Base-by-base conservation (phyloP, 1,140 invertebrate species). In the Ceratina japonica region DNA sequence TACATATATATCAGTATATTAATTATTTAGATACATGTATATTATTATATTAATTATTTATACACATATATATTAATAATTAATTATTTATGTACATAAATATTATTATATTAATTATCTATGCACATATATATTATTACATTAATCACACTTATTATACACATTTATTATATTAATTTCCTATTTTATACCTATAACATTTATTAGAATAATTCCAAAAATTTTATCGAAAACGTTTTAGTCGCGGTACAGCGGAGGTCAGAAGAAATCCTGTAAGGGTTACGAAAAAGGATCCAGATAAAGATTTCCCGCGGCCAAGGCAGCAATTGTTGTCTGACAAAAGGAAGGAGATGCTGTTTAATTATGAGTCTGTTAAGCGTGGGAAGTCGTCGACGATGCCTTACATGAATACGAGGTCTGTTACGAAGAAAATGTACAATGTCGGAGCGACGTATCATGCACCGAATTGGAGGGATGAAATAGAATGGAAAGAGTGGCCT, bases 371-470 rank as follows among this genome's bases (percentile, higher is more conserved):
- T 0, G 62, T 58, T 15, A 90, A 87, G 73, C 78, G 80, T 52
- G 69, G 75, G 1, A 89, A 80, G 82, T 74, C 75, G 0, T 75
- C 79, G 1, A 79, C 83, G 0, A 84, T 82, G 59, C 87, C 87
- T 7, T 91, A 90, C 31, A 91, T 91, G 89, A 91, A 90, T 27
- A 91, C 91, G 2, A 86, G 91, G 78, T 91, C 90, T 12, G 86
- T 90, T 18, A 91, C 90, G 13, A 72, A 88, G 27, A 91, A 90
- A 71, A 82, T 90, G 79, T 89, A 87, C 61, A 91, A 87, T 15
- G 85, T 92, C 16, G 90, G 90, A 8, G 89, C 91, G 10, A 90
- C 86, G 62, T 88, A 90, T 79, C 87, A 91, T n/a, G 82, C 90
- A 10, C 90, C 90, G 0, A 88, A 87, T 0, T 58, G 79, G 62